Evolutionary conservation across 2,113 vertebrate genomes (phyloP).

Genomic region (Malurus alboscapulatus): DNA sequence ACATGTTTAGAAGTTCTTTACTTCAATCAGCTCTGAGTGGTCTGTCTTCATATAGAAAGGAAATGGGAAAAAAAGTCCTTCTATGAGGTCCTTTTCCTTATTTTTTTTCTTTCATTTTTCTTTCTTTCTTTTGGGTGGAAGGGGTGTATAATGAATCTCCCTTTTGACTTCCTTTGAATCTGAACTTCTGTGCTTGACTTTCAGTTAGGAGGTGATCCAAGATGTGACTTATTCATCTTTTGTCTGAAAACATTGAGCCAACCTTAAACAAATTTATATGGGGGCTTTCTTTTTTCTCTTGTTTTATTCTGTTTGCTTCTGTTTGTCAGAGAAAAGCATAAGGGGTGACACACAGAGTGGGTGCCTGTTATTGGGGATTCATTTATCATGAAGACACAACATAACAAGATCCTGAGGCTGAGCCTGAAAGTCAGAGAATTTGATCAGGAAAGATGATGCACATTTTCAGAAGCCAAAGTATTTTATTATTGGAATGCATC

Average conservation of each 20-base stretch:
- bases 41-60: neutral
- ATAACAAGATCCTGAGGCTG: slow-evolving; percentile 40
- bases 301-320: neutral
- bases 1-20: neutral
- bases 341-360: neutral
- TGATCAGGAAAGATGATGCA: slow-evolving; percentile 58
- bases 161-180: neutral
- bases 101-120: too few relatives aligned
- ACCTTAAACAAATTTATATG: neutral
- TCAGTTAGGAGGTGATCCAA: neutral
- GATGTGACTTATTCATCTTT: neutral
- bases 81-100: fast-evolving
- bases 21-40: neutral
- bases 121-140: neutral
- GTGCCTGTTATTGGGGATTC: neutral
- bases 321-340: neutral
- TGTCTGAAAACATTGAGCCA: neutral
- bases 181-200: neutral
- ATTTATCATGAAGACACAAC: slow-evolving; percentile 49
- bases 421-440: slow-evolving; percentile 46
- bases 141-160: fast-evolving
- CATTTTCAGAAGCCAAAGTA: slow-evolving; percentile 56
- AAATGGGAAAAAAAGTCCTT: neutral
- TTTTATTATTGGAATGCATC: slow-evolving; percentile 63
- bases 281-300: neutral